These are phyloP conservation scores for Dorcus hopei DNA, from an alignment of 2,888 invertebrate genomes.

Conservation along the genomic window DNA sequence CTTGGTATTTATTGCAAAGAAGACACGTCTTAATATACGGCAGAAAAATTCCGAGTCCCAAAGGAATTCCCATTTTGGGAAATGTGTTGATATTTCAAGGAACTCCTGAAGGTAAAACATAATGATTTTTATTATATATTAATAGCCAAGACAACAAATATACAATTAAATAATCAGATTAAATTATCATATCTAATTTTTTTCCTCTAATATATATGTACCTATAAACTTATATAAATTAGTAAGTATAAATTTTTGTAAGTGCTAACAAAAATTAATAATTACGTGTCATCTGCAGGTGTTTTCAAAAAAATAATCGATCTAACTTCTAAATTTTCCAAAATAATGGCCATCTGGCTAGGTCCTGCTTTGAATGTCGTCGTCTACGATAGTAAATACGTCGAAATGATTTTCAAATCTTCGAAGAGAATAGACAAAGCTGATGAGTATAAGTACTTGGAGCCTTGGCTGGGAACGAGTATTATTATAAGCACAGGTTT, in stretches of 20 bases:
- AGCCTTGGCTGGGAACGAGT: constrained; percentile 81
- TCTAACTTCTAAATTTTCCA: neutral
- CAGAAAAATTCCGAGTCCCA: neutral
- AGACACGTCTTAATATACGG: neutral
- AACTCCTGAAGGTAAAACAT: neutral
- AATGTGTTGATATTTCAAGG: neutral
- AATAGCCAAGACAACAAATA: too few relatives aligned
- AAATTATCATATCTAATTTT: too few relatives aligned
- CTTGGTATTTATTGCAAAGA: too few relatives aligned
- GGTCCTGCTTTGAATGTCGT: neutral
- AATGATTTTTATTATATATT: neutral
- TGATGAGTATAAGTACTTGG: constrained; percentile 71
- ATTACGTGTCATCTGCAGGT: too few relatives aligned
- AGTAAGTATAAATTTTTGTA: too few relatives aligned
- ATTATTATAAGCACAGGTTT: constrained; percentile 76
- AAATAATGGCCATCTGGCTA: neutral
- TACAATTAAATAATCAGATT: too few relatives aligned
- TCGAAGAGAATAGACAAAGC: neutral
- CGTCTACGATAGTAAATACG: neutral
- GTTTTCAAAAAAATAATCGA: too few relatives aligned
- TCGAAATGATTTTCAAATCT: neutral
- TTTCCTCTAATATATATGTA: too few relatives aligned
- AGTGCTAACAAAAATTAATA: too few relatives aligned
- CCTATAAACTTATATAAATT: too few relatives aligned
- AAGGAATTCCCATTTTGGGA: neutral